These are phyloP conservation scores for Apodemus agrarius DNA, from an alignment of 2,797 vertebrate species.

Conservation along the genomic window DNA sequence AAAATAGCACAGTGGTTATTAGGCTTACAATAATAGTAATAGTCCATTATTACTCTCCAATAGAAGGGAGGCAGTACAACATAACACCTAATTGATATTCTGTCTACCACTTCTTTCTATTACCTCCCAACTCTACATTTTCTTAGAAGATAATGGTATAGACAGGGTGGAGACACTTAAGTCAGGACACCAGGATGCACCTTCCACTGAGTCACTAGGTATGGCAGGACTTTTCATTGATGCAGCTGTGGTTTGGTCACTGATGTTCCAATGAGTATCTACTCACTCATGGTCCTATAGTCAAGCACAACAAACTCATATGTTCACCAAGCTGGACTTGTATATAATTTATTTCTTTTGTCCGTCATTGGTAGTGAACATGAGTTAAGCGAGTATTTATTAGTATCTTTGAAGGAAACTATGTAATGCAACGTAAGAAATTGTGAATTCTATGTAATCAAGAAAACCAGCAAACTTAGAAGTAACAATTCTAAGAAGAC, in stretches of 20 bases:
- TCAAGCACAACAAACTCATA: background rate
- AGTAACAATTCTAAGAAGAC: background rate
- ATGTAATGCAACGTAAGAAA: background rate
- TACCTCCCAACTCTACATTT: background rate
- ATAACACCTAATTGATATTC: background rate
- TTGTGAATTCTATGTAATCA: background rate
- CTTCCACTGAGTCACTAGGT: no score
- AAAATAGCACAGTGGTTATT: background rate
- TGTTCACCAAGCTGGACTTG: no score
- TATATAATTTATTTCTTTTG: background rate
- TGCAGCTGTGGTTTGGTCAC: background rate
- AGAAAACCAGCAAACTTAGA: background rate
- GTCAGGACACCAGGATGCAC: background rate
- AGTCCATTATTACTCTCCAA: no score
- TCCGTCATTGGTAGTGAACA: background rate
- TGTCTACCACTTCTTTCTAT: background rate
- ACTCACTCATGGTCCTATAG: background rate
- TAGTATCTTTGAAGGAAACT: background rate
- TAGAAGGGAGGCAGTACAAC: background rate
- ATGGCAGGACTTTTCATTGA: background rate
- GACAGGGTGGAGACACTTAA: no score
- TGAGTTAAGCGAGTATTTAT: background rate
- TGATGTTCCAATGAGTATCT: background rate
- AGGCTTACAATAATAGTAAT: background rate
- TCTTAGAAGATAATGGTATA: no score